phyloP scores from a whole-genome alignment of 2,797 vertebrate genomes.

The Peromyscus attwateri region DNA sequence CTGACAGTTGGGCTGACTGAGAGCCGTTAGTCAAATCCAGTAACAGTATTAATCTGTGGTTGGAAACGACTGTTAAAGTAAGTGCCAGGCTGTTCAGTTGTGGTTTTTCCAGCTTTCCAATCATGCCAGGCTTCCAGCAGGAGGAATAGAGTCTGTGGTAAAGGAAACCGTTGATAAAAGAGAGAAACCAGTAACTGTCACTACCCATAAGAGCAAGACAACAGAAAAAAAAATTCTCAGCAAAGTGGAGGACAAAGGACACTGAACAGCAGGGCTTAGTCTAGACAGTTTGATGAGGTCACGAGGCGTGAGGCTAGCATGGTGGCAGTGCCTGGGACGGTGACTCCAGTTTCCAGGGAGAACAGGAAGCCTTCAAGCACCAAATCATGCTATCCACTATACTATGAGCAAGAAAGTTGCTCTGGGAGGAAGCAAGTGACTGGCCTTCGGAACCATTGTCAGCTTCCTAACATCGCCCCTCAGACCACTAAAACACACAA shows the following conservation, averaged over 20 bases:
- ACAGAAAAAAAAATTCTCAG: constrained; percentile 35
- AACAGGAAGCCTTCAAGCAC: constrained; percentile 60
- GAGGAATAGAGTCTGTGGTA: constrained; percentile 88
- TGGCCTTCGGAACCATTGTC: constrained; percentile 63
- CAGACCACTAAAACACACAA: constrained; percentile 11
- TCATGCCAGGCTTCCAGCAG: constrained; percentile 88
- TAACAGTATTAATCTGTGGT: constrained; percentile 90
- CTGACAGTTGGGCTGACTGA: constrained; percentile 88
- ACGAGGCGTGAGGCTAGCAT: constrained; percentile 46
- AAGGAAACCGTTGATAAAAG: constrained; percentile 90
- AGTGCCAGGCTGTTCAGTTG: constrained; percentile 89
- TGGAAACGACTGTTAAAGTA: constrained; percentile 87
- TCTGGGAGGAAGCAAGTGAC: constrained; percentile 41
- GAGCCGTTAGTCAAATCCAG: constrained; percentile 91
- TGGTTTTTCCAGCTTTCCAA: constrained; percentile 90
- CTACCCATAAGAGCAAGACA: constrained; percentile 81
- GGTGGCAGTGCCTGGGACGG: neutral
- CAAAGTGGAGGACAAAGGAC: constrained; percentile 63
- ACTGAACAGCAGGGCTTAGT: neutral
- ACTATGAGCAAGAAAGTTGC: constrained; percentile 52
- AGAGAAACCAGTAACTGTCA: constrained; percentile 90
- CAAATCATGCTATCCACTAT: constrained; percentile 12
- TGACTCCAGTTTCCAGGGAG: constrained; percentile 70
- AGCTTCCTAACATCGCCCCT: constrained; percentile 58
- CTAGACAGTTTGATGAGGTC: constrained; percentile 46